These are phyloP conservation scores for Tachuris rubrigastra DNA, from an alignment of 2,113 vertebrate species.

Conservation along the genomic window DNA sequence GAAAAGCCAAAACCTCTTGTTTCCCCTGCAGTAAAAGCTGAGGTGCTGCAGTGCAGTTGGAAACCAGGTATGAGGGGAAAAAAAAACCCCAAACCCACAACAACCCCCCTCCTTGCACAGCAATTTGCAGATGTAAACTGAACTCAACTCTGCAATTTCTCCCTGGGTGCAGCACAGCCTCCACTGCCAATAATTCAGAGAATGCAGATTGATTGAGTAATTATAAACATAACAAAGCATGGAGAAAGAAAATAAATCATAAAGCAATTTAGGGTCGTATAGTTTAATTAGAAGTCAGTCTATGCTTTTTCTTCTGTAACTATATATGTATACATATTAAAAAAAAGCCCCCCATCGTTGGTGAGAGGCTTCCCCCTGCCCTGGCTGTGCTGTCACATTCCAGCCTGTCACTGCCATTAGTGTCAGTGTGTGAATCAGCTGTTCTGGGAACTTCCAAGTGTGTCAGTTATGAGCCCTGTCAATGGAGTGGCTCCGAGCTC, in stretches of 20 bases:
- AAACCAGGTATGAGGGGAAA: not conserved
- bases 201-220: not conserved
- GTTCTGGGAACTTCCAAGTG: constrained; percentile 31
- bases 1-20: not conserved
- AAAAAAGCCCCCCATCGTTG: not conserved
- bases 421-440: constrained; percentile 53
- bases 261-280: not conserved
- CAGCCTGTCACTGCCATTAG: not conserved
- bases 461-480: not conserved
- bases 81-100: not conserved
- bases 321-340: not conserved
- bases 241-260: not conserved
- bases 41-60: not conserved
- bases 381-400: not conserved
- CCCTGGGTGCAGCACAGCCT: not conserved
- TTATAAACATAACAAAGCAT: not conserved
- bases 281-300: not conserved
- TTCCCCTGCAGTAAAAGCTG: not conserved
- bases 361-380: not conserved
- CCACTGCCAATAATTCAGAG: not conserved
- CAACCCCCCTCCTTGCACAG: not conserved
- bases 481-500: not conserved
- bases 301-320: not conserved
- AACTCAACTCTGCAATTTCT: not conserved
- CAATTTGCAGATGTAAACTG: not conserved